Evolutionary conservation across 1,140 invertebrate species (phyloP).

Genomic region (Antheraea pernyi): DNA sequence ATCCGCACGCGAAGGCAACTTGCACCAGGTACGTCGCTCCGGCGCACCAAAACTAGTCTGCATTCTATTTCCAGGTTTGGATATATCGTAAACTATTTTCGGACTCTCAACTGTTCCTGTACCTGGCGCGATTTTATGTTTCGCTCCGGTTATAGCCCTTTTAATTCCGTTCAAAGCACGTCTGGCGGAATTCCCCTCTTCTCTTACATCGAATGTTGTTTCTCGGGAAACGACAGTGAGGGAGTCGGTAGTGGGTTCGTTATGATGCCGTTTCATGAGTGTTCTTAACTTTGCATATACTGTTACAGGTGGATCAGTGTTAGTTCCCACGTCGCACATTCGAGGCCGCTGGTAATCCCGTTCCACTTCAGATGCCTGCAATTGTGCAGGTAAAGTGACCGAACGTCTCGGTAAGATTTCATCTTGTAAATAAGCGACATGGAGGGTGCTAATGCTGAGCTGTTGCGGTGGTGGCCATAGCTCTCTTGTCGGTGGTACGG

Average conservation of each 20-base stretch:
- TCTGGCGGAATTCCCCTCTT: conserved; percentile 43
- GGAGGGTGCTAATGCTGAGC: conserved; percentile 68
- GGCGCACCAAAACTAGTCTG: conserved; percentile 58
- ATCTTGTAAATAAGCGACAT: conserved; percentile 63
- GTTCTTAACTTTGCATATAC: conserved; percentile 38
- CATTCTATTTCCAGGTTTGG: conserved; percentile 68
- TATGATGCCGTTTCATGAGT: conserved; percentile 36
- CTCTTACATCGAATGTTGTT: conserved; percentile 36
- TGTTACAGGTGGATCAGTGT: conserved; percentile 60
- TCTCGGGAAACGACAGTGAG: conserved; percentile 37
- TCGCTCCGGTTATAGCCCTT: conserved; percentile 55
- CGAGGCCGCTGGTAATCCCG: conserved; percentile 37
- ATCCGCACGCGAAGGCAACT: conserved; percentile 43
- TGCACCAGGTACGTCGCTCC: conserved; percentile 48
- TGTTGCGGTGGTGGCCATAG: conserved; percentile 47
- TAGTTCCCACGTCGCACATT: conserved; percentile 65
- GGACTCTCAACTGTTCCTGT: conserved; percentile 54
- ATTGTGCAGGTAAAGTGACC: conserved; percentile 48
- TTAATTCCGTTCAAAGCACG: conserved; percentile 52
- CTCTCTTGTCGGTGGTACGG: conserved; percentile 66
- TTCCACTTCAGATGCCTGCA: conserved; percentile 42
- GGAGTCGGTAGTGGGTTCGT: conserved; percentile 15
- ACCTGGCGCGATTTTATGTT: conserved; percentile 58
- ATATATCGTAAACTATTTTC: conserved; percentile 63
- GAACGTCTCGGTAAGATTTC: conserved; percentile 49